A percentile compares a stretch with the other conserved stretches of the same genome.
phyloP scores from a whole-genome alignment of 2,888 invertebrate genomes.

The Carterocephalus palaemon region DNA sequence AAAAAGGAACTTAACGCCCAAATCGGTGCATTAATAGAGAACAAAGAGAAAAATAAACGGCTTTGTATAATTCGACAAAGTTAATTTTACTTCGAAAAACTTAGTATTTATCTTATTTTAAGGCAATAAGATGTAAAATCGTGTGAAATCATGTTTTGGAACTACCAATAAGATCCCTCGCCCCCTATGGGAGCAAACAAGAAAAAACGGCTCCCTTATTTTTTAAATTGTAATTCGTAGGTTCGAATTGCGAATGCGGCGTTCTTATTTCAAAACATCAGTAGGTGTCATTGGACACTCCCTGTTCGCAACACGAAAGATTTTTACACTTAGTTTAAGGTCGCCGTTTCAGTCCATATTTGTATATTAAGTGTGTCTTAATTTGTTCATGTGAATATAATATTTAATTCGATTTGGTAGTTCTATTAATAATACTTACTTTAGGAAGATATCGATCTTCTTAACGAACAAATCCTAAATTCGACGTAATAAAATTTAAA shows the following conservation, averaged over 20 bases:
- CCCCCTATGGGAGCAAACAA: conserved; percentile 48
- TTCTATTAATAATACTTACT: too few relatives aligned
- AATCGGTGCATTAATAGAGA: conserved; percentile 71
- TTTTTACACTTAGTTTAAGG: too few relatives aligned
- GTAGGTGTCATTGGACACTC: conserved; percentile 77
- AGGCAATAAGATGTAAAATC: conserved; percentile 37
- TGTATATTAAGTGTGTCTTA: too few relatives aligned
- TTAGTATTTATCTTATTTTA: conserved; percentile 19
- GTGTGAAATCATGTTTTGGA: neutral
- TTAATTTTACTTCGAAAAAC: conserved; percentile 23
- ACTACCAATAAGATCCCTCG: conserved; percentile 5
- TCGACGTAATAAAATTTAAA: too few relatives aligned
- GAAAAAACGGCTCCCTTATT: conserved; percentile 65
- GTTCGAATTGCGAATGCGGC: conserved; percentile 76
- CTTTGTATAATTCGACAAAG: conserved; percentile 66
- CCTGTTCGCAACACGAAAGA: conserved; percentile 53
- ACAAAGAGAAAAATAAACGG: conserved; percentile 77
- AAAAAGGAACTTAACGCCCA: conserved; percentile 78
- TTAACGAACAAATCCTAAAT: too few relatives aligned
- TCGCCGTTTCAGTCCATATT: too few relatives aligned
- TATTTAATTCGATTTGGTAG: too few relatives aligned
- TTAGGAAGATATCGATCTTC: too few relatives aligned
- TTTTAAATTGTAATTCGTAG: conserved; percentile 77
- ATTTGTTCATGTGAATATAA: too few relatives aligned
- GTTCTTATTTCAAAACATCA: conserved; percentile 78